phyloP scores from a whole-genome alignment of 2,888 invertebrate genomes.

The Metallyticus violacea region DNA sequence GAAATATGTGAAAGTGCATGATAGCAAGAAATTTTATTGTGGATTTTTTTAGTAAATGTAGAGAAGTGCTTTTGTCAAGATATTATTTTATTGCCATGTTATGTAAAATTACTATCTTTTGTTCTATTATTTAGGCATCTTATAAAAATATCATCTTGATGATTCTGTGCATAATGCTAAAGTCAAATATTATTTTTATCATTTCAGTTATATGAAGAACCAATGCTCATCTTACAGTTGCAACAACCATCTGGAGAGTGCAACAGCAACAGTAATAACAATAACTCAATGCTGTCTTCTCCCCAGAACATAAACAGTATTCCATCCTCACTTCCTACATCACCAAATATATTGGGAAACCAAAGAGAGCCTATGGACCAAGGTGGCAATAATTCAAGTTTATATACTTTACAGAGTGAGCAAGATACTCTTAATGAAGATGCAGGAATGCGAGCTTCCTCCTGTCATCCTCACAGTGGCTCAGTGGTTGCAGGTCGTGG shows the following conservation, averaged over 20 bases:
- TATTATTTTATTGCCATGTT: no score
- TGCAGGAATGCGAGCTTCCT: no score
- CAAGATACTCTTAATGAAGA: neutral
- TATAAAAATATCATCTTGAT: no score
- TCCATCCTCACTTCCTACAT: neutral
- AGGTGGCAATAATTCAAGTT: neutral
- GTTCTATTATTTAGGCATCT: no score
- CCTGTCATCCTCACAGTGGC: neutral
- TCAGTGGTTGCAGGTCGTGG: neutral
- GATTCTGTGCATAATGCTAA: no score
- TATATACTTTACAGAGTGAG: neutral
- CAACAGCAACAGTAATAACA: no score
- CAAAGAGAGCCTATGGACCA: neutral
- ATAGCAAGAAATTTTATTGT: no score
- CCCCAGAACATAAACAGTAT: neutral
- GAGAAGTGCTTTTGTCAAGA: no score
- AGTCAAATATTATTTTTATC: no score
- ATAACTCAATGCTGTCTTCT: neutral
- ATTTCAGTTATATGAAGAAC: constrained; percentile 45
- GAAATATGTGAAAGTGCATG: no score
- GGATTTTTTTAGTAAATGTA: no score
- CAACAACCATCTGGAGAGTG: neutral
- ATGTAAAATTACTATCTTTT: no score
- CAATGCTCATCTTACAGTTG: constrained; percentile 40
- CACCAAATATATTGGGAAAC: neutral